Evolutionary conservation across 2,797 vertebrate species (phyloP), one percentile per base, ranked within the genome.

Genomic region (Acanthornis magna): DNA sequence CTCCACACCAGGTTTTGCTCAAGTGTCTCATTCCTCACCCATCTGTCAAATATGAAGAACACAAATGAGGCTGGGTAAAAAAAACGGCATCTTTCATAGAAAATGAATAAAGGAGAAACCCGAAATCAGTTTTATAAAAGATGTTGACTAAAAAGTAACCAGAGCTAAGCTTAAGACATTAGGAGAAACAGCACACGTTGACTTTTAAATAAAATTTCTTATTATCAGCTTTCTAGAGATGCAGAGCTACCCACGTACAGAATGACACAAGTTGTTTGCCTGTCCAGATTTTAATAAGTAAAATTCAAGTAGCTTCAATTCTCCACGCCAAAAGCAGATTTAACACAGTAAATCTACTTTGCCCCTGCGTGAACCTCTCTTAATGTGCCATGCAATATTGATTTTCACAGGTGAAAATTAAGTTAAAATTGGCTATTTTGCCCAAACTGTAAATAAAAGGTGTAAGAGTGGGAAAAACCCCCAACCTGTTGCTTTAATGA

Each of bases 161-260:
- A 36, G 16, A 89, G 13, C 7, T 60, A 65, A 57, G 27, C 13
- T 61, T 78, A 50, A 75, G 74, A 67, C 36, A 66, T 26, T 54
- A 60, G 6, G 12, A 74, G 13, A 78, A 19, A 53, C 17, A 36
- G 61, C 11, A 68, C 21, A 50, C 0, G 0, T 5, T 45, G 34
- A 60, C 18, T 65, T 50, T 6, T 47, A 79, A 85, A 74, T 32
- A 63, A 19, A 86, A 83, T 16, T 38, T 20, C 29, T 67, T 67
- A 36, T 55, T 80, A 71, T 13, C 30, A 45, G 0, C 54, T 81
- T 68, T 30, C 29, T n/a, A 53, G 29, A 68, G 34, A 61, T 14
- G 2, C 5, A 20, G 42, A 50, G 30, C n/a, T 83, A 21, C 2
- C 10, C 43, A 16, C 1, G 10, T 42, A 36, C 15, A 86, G 45